These are phyloP conservation scores for Diploscapter pachys DNA, from an alignment of 1,140 invertebrate genomes.

Conservation along the genomic window DNA sequence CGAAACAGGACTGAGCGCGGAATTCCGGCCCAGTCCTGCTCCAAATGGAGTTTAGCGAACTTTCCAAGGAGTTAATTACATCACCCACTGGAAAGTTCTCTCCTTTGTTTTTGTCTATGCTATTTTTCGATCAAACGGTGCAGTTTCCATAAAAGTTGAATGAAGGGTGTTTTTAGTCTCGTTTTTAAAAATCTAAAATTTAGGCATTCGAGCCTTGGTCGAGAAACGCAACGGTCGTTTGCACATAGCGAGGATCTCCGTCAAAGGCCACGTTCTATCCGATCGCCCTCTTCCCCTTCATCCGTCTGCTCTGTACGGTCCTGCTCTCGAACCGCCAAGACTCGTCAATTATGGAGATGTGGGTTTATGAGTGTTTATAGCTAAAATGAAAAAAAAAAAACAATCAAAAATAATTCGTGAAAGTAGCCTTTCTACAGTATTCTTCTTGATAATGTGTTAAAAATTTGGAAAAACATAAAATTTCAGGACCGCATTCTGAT, in stretches of 20 bases:
- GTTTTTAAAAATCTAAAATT: conserved; percentile 54
- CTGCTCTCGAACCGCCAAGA: conserved; percentile 65
- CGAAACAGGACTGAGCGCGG: too few species aligned
- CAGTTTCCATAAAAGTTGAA: conserved; percentile 45
- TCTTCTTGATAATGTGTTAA: neutral
- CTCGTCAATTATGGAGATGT: conserved; percentile 75
- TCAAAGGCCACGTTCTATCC: conserved; percentile 79
- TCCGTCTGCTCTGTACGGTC: conserved; percentile 72
- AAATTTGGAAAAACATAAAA: conserved; percentile 31
- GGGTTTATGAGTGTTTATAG: conserved; percentile 61
- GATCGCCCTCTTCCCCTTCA: conserved; percentile 85
- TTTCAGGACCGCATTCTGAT: conserved; percentile 76
- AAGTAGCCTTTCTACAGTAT: neutral
- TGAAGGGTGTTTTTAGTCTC: neutral
- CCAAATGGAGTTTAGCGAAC: too few species aligned
- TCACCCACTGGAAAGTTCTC: too few species aligned
- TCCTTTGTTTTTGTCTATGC: neutral
- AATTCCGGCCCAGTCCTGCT: too few species aligned
- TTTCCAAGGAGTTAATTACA: too few species aligned
- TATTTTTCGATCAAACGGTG: conserved; percentile 6
- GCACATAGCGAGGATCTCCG: conserved; percentile 77
- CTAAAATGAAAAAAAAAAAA: neutral
- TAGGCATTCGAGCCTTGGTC: conserved; percentile 81
- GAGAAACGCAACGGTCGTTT: conserved; percentile 69
- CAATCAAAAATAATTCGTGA: neutral